Base-by-base conservation (phyloP, 2,113 vertebrate genomes). In the Poeciliopsis retropinna region DNA sequence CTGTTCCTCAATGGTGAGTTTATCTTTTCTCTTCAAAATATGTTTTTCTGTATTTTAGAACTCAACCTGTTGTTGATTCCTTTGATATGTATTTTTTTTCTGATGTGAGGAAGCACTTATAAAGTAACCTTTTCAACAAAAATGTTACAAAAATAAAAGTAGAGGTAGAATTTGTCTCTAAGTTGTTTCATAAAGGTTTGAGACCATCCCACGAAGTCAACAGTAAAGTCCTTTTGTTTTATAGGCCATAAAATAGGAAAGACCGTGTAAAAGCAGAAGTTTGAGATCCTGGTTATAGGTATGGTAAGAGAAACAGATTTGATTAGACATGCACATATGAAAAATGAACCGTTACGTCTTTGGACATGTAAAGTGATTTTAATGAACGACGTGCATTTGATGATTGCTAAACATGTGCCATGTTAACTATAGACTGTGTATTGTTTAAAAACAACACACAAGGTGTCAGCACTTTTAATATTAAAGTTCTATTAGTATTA, bases 1-100 rank as follows among this genome's bases (percentile, higher is more conserved):
- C 90, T 97, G 27, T 98, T 98, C 93, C 92, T 96, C 41, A 95
- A 96, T 85, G 94, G 97, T 98, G 94, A 88, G 94, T 89, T 10
- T 0, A 14, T 4, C 27, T 57, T 28, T 47, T 62, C 13, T 12
- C 9, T 17, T 1, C 19, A 60, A 13, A 57, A 57, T n/a, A n/a
- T n/a, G 8, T 57, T 57, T 57, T 57, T 17, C 22, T 22, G 25
- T 25, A 9, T 54, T 22, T 57, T 25, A 57, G 19, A n/a, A 57
- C 19, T n/a, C 10, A 54, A 22, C 47, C 5, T 41, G 13, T 25
- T 2, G 17, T 54, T 2, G 17, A 8, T 57, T 25, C 25, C 3
- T 25, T n/a, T n/a, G 6, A 8, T 57, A 57, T 57, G 10, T 25
- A 0, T 41, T 41, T 41, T 41, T 39, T 41, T 41, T 15, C 39